Evolutionary conservation across 2,888 invertebrate genomes (phyloP).

Genomic region (Malthinus seriepunctatus): DNA sequence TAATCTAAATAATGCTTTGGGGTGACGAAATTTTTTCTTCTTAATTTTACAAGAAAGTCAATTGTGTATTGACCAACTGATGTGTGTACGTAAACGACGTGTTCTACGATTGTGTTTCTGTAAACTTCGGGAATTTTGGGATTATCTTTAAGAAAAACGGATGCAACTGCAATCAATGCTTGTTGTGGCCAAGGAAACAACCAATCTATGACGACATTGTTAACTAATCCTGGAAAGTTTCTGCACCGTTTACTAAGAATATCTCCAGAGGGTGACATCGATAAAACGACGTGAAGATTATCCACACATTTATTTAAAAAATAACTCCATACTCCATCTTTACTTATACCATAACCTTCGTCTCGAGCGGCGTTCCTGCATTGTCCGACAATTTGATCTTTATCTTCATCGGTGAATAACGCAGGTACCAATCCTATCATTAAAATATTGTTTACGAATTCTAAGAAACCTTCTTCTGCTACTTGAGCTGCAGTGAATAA

Average conservation of each 20-base stretch:
- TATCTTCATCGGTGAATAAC: conserved; percentile 86
- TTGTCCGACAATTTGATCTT: conserved; percentile 74
- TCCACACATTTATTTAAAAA: conserved; percentile 77
- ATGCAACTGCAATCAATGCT: conserved; percentile 85
- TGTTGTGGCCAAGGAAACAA: conserved; percentile 92
- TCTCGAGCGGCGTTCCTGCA: conserved; percentile 71
- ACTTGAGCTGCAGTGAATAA: conserved; percentile 84
- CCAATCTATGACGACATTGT: conserved; percentile 93
- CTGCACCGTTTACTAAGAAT: conserved; percentile 80
- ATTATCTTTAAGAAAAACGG: conserved; percentile 76
- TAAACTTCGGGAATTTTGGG: conserved; percentile 46
- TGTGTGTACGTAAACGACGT: conserved; percentile 85
- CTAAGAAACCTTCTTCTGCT: conserved; percentile 81
- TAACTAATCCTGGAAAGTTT: conserved; percentile 90
- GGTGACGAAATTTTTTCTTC: conserved; percentile 85
- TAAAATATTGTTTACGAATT: conserved; percentile 89
- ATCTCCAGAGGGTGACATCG: conserved; percentile 89
- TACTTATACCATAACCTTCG: conserved; percentile 73
- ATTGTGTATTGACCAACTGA: conserved; percentile 71
- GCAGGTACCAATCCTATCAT: conserved; percentile 86
- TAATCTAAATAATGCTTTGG: conserved; percentile 92
- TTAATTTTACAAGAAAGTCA: conserved; percentile 72
- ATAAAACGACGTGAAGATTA: conserved; percentile 87
- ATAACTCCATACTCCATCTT: conserved; percentile 85
- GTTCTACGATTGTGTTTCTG: conserved; percentile 73